Evolutionary conservation across 1,140 invertebrate genomes (phyloP), one percentile per base, ranked within the genome.

Genomic region (Teleopsis dalmanni): DNA sequence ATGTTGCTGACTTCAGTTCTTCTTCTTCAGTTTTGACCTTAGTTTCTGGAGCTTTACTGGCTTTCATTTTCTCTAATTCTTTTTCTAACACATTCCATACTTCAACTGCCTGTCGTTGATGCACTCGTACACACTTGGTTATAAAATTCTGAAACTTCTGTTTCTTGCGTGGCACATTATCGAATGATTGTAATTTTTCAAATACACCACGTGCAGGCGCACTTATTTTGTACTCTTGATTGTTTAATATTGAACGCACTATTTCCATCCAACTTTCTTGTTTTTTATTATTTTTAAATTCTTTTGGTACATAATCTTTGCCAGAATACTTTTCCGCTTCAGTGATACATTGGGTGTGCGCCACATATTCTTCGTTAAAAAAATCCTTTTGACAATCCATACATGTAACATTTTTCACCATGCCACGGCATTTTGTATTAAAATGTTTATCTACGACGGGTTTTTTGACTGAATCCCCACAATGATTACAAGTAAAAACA

Each of bases 81-180:
- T 73, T 76, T 58, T 86, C 83, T 51, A 88, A 81, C 54, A 85
- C 76, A 33, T 75, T 63, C 84, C 84, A 88, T 10, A 83, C 79
- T 49, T 75, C 75, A 34, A 82, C 77, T 42, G 84, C 76, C 50
- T 82, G 73, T 36, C 73, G 60, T 34, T 61, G 65, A 44, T 76
- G 77, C 22, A 75, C 72, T 13, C 75, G 70, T 26, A 79, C 76
- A 21, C 78, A 75, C 69, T 76, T 85, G 56, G 73, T 78, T 7
- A 84, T 75, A 71, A 86, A 88, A 60, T 88, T 88, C 52, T 88
- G 73, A 73, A 95, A 97, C 66, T 94, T 95, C 1, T 75, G 72
- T 64, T 90, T 87, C 65, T 95, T 96, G 31, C 91, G 77, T n/a
- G 93, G 94, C 57, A 95, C 87, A 67, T 96, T 97, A 37, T 84